These are phyloP conservation scores for Falcunculus frontatus DNA, from an alignment of 2,113 vertebrate genomes.

Conservation along the genomic window DNA sequence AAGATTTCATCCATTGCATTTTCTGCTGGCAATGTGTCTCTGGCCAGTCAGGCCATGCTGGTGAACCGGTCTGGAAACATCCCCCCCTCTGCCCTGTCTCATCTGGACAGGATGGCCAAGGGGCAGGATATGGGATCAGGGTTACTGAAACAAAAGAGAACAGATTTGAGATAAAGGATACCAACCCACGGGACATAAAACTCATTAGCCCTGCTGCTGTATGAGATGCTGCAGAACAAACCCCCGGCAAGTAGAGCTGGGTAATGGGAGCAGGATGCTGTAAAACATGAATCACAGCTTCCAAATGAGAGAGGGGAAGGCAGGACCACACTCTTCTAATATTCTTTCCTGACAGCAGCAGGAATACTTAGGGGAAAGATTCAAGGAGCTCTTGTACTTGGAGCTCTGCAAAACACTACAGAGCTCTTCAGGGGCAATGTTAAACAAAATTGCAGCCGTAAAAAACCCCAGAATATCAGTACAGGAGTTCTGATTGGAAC, in stretches of 20 bases:
- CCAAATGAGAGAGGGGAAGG: slow-evolving; percentile 33
- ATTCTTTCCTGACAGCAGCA: neutral
- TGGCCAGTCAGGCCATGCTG: neutral
- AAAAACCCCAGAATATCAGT: fast-evolving
- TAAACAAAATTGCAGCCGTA: neutral
- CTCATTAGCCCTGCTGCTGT: neutral
- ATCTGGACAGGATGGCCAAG: neutral
- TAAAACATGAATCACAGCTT: slow-evolving; percentile 12
- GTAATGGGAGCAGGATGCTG: slow-evolving; percentile 21
- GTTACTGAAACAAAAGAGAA: neutral
- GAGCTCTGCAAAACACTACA: neutral
- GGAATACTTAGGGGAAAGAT: slow-evolving; percentile 15
- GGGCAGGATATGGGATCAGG: neutral
- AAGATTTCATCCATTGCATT: neutral
- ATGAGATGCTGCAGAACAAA: neutral
- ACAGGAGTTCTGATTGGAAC: neutral
- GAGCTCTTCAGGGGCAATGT: neutral
- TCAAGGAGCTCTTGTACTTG: slow-evolving; percentile 6
- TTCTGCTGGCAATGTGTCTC: neutral
- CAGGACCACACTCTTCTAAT: slow-evolving; percentile 22
- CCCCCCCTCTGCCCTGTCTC: fast-evolving
- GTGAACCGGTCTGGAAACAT: neutral
- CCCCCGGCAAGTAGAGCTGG: neutral
- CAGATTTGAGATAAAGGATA: neutral
- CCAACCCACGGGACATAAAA: neutral